Base-by-base conservation (phyloP, 2,113 vertebrate species). In the Dicerorhinus sumatrensis region DNA sequence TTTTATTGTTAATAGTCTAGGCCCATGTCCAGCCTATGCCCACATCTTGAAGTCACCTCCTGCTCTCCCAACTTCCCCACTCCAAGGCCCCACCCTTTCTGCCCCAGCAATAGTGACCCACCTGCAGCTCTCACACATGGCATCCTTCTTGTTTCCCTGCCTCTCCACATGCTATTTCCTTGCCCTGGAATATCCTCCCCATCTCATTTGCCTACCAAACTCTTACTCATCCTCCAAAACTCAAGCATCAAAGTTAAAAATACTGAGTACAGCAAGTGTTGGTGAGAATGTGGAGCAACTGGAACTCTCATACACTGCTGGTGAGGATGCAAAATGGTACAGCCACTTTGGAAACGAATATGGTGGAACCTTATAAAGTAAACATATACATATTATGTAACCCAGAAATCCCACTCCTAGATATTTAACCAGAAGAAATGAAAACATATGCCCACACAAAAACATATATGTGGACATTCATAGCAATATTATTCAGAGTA, bases 241-340 rank as follows among this genome's bases (percentile, higher is more conserved):
- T 56, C 81, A 62, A 73, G 36, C 13, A 17, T 21, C 36, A 14
- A 54, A 63, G 6, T 69, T 76, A 3, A 62, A 67, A 56, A 42
- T 60, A 25, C 27, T 9, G 42, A 51, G 70, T 33, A 11, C 3
- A 1, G 1, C 86, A 25, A 56, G 42, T 14, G 1, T 2, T 16
- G 48, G 33, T 0, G 25, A n/a, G 13, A 17, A 13, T 0, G 16
- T 8, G 18, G 36, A 46, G 70, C 2, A 1, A 20, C 56, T 1
- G 8, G 39, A n/a, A 33, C 29, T 2, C 42, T 42, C 23, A 0
- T 0, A 2, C 8, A 0, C 48, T 6, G 8, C 9, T 18, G 27
- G 20, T 0, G n/a, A 21, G 46, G 39, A 73, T 4, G 25, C 42
- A 31, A 21, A 48, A 42, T 3, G 48, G 62, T 1, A 8, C 0